Evolutionary conservation across 2,888 invertebrate species (phyloP).

Genomic region (Parnassius smintheus): DNA sequence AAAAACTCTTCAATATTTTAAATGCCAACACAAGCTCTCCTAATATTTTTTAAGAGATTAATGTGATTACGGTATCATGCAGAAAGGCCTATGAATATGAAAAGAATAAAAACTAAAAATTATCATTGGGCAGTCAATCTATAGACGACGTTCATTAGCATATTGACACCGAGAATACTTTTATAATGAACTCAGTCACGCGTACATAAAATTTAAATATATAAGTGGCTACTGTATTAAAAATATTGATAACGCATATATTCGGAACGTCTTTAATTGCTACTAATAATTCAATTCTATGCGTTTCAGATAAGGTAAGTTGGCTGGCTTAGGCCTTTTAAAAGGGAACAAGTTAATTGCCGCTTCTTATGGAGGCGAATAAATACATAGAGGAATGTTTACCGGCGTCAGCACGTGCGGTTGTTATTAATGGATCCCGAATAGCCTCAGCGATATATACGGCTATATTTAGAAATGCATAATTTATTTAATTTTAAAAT

Average conservation of each 20-base stretch:
- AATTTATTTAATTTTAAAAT: constrained; percentile 4
- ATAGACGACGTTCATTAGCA: constrained; percentile 52
- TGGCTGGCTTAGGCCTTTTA: constrained; percentile 46
- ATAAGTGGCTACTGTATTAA: constrained; percentile 77
- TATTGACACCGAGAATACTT: constrained; percentile 52
- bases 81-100: constrained; percentile 17
- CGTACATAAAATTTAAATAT: constrained; percentile 74
- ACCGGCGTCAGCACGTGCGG: constrained; percentile 53
- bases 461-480: neutral
- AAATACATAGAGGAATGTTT: constrained; percentile 54
- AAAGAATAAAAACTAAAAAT: constrained; percentile 8
- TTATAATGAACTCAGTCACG: constrained; percentile 73
- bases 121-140: constrained; percentile 31
- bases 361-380: constrained; percentile 51
- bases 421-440: constrained; percentile 45
- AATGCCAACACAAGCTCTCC: neutral
- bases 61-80: constrained; percentile 10
- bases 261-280: constrained; percentile 68
- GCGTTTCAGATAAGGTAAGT: constrained; percentile 59
- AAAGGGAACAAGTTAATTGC: constrained; percentile 68
- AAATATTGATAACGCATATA: constrained; percentile 76
- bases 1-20: neutral
- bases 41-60: constrained; percentile 19
- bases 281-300: constrained; percentile 75
- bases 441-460: constrained; percentile 30